Evolutionary conservation across 2,888 invertebrate genomes (phyloP), one percentile per base, ranked within the genome.

Genomic region (Desoria tigrina): DNA sequence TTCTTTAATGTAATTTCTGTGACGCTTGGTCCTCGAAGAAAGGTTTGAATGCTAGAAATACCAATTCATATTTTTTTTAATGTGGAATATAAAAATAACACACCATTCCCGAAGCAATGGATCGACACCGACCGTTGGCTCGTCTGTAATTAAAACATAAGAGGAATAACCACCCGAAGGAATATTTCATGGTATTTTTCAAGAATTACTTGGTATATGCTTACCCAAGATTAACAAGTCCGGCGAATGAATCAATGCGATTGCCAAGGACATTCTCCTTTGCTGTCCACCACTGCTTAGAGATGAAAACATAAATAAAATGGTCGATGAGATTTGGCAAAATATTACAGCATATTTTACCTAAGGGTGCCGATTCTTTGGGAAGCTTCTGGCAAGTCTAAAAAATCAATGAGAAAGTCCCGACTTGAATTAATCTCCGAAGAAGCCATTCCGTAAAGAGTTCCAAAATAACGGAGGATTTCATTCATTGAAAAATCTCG

Each of bases 71-170:
- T n/a, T n/a, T n/a, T n/a, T n/a, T n/a, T n/a, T n/a, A n/a, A n/a
- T n/a, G n/a, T n/a, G n/a, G n/a, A n/a, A n/a, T n/a, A n/a, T n/a
- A n/a, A n/a, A n/a, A n/a, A n/a, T n/a, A n/a, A n/a, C n/a, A n/a
- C n/a, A 45, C 45, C 45, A 11, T 16, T 92, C 91, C 23, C 93
- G 84, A 56, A 95, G 85, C 72, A 92, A 83, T 0, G 94, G 94
- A 83, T 94, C 94, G 61, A 94, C 93, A 2, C 94, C 94, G 45
- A 94, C 94, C 0, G 94, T 94, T 0, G 94, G 93, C 80, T 94
- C 93, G 4, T 27, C 21, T 50, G 21, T 11, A 18, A 24, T 53
- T 23, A 11, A 53, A n/a, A n/a, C n/a, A n/a, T n/a, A n/a, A n/a
- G n/a, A n/a, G n/a, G n/a, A n/a, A n/a, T 45, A 21, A 7, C n/a